phyloP scores from a whole-genome alignment of 2,797 vertebrate species.

The Ctenopoma kingsleyae region DNA sequence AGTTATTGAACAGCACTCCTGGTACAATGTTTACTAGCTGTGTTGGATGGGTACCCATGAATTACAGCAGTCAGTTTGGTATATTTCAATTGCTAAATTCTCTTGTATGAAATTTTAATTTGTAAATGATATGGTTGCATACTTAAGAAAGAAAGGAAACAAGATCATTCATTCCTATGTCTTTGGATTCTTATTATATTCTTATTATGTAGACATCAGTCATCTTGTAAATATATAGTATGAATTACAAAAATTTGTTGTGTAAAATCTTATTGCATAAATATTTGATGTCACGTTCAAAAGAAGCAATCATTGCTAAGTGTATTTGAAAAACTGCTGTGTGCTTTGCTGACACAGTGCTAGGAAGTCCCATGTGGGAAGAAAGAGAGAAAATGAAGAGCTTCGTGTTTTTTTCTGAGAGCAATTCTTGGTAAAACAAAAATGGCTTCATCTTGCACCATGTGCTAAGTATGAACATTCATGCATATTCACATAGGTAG shows the following conservation, averaged over 20 bases:
- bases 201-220: slow-evolving; percentile 25
- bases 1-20: slow-evolving; percentile 24
- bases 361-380: slow-evolving; percentile 30
- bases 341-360: slow-evolving; percentile 45
- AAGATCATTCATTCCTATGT: slow-evolving; percentile 11
- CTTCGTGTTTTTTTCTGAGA: slow-evolving; percentile 8
- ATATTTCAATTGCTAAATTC: slow-evolving; percentile 1
- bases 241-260: slow-evolving; percentile 34
- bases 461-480: slow-evolving; percentile 22
- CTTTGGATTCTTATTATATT: slow-evolving; percentile 18
- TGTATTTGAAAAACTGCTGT: slow-evolving; percentile 48
- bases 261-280: slow-evolving; percentile 52
- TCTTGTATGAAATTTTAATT: background rate
- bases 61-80: slow-evolving; percentile 12
- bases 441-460: slow-evolving; percentile 1
- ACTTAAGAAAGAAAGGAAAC: slow-evolving; percentile 14
- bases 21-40: slow-evolving; percentile 34
- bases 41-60: slow-evolving; percentile 12
- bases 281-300: slow-evolving; percentile 62
- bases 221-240: slow-evolving; percentile 36
- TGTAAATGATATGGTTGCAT: slow-evolving; percentile 1
- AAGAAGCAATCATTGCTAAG: slow-evolving; percentile 61
- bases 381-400: slow-evolving; percentile 38
- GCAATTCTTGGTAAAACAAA: slow-evolving; percentile 20
- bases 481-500: slow-evolving; percentile 9